Evolutionary conservation across 35 echinoderm and acorn worm species (phyloP).

Genomic region (Amphiura filiformis): DNA sequence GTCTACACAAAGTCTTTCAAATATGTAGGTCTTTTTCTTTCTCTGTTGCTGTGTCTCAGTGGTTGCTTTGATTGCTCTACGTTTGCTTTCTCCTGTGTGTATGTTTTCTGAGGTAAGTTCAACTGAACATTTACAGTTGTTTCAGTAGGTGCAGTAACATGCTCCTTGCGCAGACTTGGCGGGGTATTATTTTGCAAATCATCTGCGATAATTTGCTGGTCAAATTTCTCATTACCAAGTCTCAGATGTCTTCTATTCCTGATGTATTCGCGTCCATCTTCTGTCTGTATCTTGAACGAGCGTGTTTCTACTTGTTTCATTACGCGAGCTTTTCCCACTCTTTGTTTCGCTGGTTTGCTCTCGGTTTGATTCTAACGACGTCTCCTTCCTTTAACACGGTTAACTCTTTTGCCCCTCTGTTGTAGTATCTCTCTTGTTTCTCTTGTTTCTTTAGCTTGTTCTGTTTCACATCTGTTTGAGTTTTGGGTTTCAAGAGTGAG

Average conservation of each 20-base stretch:
- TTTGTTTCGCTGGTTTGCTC: not conserved
- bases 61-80: not conserved
- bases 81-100: not conserved
- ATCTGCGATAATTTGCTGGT: not conserved
- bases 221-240: not conserved
- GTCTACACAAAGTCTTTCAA: not conserved
- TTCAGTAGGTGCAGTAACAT: not conserved
- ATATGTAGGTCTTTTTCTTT: not conserved
- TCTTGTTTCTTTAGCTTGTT: not conserved
- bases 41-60: not conserved
- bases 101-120: not conserved
- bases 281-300: not conserved
- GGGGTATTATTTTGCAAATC: not conserved
- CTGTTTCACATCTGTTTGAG: not conserved
- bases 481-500: not conserved
- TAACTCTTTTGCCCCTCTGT: not conserved
- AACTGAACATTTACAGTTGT: not conserved
- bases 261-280: not conserved
- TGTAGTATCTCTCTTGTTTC: not conserved
- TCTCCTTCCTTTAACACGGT: not conserved
- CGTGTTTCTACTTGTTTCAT: not conserved
- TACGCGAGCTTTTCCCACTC: not conserved
- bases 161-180: not conserved
- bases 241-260: not conserved
- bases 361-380: not conserved